These are phyloP conservation scores for Cryptomyrus ogoouensis DNA, from an alignment of 2,113 vertebrate species.

Conservation along the genomic window DNA sequence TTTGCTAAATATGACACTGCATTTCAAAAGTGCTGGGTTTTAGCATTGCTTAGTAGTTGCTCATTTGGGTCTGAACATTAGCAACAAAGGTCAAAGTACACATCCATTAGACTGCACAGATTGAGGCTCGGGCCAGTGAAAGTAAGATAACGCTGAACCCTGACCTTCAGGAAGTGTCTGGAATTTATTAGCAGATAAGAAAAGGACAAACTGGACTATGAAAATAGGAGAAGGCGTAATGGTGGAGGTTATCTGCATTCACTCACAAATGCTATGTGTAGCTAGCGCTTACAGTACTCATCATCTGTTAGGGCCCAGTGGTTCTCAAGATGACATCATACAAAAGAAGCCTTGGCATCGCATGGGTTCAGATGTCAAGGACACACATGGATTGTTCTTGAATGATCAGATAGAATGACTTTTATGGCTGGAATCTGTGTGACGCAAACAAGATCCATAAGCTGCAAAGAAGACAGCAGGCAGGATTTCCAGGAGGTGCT, in stretches of 20 bases:
- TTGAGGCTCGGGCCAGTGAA: neutral
- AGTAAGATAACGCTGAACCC: conserved; percentile 14
- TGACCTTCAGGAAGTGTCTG: neutral
- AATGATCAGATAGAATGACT: neutral
- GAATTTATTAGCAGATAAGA: conserved; percentile 21
- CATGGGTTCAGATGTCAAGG: neutral
- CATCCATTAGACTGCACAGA: neutral
- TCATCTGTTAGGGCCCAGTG: neutral
- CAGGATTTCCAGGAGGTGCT: neutral
- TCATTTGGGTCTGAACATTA: neutral
- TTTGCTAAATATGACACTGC: neutral
- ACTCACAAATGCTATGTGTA: neutral
- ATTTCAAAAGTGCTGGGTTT: neutral
- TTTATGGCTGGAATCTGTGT: conserved; percentile 8
- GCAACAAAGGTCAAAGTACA: neutral
- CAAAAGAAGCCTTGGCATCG: neutral
- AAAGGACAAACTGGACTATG: neutral
- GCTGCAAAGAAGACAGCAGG: neutral
- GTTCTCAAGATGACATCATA: neutral
- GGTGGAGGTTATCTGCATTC: neutral
- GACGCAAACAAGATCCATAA: neutral
- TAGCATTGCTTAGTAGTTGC: neutral
- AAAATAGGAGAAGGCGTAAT: neutral
- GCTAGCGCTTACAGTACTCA: neutral
- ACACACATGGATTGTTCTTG: neutral